These are phyloP conservation scores for Ditula angustiorana DNA, from an alignment of 2,888 invertebrate species.

Conservation along the genomic window DNA sequence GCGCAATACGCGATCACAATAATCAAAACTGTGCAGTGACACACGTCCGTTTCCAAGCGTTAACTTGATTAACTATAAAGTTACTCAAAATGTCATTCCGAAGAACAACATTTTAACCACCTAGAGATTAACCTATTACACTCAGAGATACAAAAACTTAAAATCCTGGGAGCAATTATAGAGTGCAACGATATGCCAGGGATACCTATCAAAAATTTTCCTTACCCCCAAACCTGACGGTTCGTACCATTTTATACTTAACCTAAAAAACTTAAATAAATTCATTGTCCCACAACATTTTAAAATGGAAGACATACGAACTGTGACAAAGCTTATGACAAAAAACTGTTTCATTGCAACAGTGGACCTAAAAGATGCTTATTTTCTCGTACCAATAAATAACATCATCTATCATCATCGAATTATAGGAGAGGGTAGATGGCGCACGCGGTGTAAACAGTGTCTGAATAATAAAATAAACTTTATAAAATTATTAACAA, in stretches of 20 bases:
- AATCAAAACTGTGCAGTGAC: too few relatives aligned
- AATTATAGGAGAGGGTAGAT: too few relatives aligned
- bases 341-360: slow-evolving; percentile 34
- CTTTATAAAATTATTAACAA: too few relatives aligned
- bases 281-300: slow-evolving; percentile 36
- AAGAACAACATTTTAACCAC: neutral
- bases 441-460: too few relatives aligned
- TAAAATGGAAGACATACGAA: slow-evolving; percentile 42
- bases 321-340: slow-evolving; percentile 27
- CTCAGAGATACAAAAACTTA: neutral
- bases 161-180: neutral
- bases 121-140: neutral
- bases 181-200: slow-evolving; percentile 10
- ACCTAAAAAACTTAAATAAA: slow-evolving; percentile 39
- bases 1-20: too few relatives aligned
- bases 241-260: slow-evolving; percentile 34
- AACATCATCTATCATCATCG: slow-evolving; percentile 39
- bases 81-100: neutral
- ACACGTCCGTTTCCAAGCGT: too few relatives aligned
- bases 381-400: slow-evolving; percentile 26
- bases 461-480: too few relatives aligned
- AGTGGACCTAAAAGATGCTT: too few relatives aligned
- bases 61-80: too few relatives aligned
- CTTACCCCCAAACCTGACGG: slow-evolving; percentile 31
- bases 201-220: slow-evolving; percentile 16